These are phyloP conservation scores for Napeogenes inachia DNA, from an alignment of 2,888 invertebrate species.

Conservation along the genomic window DNA sequence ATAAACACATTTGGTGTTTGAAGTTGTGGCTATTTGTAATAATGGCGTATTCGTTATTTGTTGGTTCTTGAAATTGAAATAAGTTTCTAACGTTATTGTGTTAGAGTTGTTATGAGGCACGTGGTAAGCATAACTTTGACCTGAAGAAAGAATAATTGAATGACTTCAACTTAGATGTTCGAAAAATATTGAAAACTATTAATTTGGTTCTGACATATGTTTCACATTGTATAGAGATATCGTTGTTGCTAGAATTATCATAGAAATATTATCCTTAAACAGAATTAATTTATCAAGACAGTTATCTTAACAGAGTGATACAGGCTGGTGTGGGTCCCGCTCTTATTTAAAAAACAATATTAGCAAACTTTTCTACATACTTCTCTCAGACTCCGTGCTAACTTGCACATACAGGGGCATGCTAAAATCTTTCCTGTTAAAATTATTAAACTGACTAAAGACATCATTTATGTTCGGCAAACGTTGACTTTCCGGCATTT, in stretches of 20 bases:
- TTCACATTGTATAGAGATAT: no score
- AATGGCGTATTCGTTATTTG: slow-evolving; percentile 38
- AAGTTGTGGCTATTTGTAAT: slow-evolving; percentile 31
- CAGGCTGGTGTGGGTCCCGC: no score
- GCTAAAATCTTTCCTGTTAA: slow-evolving; percentile 33
- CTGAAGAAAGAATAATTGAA: slow-evolving; percentile 28
- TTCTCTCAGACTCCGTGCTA: slow-evolving; percentile 39
- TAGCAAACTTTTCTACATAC: slow-evolving; percentile 39
- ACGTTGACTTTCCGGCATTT: slow-evolving; percentile 17
- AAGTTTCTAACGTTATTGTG: slow-evolving; percentile 39
- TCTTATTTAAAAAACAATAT: neutral
- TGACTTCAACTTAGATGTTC: neutral
- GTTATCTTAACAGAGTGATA: neutral
- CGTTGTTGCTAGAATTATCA: no score
- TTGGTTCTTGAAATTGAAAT: slow-evolving; percentile 49
- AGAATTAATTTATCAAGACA: no score
- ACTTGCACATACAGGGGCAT: slow-evolving; percentile 52
- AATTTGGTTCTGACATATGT: no score
- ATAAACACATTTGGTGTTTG: slow-evolving; percentile 43
- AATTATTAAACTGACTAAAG: slow-evolving; percentile 45
- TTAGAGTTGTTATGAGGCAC: slow-evolving; percentile 15
- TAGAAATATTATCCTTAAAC: no score
- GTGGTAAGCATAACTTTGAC: slow-evolving; percentile 27
- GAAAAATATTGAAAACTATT: no score
- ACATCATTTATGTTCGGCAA: slow-evolving; percentile 52